Percentiles rank a stretch among this genome's conserved stretches.
Conservation (phyloP, 2,113 vertebrate species). For the Lepus timidus region DNA sequence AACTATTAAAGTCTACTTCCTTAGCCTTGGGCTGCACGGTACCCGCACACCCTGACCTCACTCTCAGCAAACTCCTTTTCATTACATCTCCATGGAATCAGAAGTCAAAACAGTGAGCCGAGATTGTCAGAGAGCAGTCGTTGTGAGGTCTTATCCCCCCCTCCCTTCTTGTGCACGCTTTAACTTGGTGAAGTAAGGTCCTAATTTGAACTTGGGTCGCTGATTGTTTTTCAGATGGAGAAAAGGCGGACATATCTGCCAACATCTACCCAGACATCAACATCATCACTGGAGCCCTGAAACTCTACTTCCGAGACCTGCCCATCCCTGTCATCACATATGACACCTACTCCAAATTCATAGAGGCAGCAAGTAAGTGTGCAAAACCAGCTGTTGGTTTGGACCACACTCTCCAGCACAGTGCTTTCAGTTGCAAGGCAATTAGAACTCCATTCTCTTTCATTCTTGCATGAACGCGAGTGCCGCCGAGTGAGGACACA, state of each 20-base stretch:
- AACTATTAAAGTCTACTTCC: neutral
- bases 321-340: constrained; percentile 98
- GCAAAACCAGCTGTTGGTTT: neutral
- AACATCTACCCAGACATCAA: constrained; percentile 96
- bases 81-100: neutral
- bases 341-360: constrained; percentile 96
- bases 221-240: constrained; percentile 93
- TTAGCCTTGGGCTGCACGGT: neutral
- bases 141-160: neutral
- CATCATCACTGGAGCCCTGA: constrained; percentile 97
- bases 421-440: constrained; percentile 11
- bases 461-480: neutral
- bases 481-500: neutral
- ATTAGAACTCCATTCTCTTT: neutral
- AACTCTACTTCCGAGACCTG: constrained; percentile 97
- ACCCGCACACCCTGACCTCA: neutral
- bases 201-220: constrained; percentile 72
- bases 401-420: neutral
- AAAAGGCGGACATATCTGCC: constrained; percentile 97
- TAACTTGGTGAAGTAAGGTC: constrained; percentile 7
- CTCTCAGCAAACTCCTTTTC: neutral
- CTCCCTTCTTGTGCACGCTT: constrained; percentile 9
- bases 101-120: neutral
- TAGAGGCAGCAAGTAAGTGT: constrained; percentile 97
- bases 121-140: neutral